Evolutionary conservation across 2,797 vertebrate species (phyloP).

Genomic region (Cyclopterus lumpus): DNA sequence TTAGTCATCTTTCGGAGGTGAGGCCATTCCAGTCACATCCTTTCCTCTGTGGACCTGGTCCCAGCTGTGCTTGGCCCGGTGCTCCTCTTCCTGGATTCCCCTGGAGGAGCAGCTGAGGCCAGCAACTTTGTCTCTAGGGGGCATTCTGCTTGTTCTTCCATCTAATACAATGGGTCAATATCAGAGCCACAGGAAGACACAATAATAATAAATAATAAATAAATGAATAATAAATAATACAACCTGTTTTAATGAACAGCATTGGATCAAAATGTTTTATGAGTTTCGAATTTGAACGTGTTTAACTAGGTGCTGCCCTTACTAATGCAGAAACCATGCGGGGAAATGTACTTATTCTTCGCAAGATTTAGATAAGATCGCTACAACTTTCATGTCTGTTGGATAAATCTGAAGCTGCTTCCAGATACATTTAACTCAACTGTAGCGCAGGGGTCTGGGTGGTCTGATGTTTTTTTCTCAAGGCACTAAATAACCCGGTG

Average conservation of each 20-base stretch:
- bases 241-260: neutral
- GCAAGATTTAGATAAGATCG: neutral
- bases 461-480: no score
- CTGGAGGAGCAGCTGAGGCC: constrained; percentile 57
- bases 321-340: neutral
- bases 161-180: constrained; percentile 18
- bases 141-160: constrained; percentile 1
- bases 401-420: neutral
- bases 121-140: constrained; percentile 37
- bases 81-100: constrained; percentile 31
- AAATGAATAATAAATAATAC: no score
- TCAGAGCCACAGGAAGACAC: constrained; percentile 9
- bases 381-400: neutral
- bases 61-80: constrained; percentile 57
- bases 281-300: neutral
- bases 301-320: neutral
- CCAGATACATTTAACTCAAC: neutral
- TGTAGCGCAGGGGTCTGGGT: no score
- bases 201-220: no score
- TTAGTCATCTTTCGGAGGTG: constrained; percentile 20
- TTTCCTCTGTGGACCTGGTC: constrained; percentile 56
- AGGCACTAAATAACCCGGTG: no score
- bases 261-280: neutral
- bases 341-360: neutral
- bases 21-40: constrained; percentile 22